Conservation (phyloP, 2,888 invertebrate genomes). For the Drosophila pseudotalamancana region DNA sequence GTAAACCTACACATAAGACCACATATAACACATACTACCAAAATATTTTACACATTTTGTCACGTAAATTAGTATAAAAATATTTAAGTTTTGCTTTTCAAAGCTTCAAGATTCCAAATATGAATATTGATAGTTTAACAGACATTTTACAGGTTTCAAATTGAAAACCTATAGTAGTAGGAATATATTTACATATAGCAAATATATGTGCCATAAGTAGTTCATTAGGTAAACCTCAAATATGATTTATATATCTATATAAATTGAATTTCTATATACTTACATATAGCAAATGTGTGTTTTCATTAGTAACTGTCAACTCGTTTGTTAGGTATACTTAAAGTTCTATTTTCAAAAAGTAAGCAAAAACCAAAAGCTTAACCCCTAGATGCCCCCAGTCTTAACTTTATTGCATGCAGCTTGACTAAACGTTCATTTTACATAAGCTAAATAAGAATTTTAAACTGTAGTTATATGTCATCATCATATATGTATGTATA, state of each 20-base stretch:
- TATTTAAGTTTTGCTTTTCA: neutral
- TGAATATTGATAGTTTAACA: no score
- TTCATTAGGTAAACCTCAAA: no score
- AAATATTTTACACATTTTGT: conserved; percentile 5
- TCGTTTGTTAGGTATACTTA: no score
- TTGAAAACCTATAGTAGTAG: no score
- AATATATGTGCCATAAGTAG: no score
- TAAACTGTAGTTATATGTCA: conserved; percentile 62
- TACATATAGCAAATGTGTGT: no score
- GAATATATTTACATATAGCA: no score
- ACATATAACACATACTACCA: neutral
- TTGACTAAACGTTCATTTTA: conserved; percentile 42
- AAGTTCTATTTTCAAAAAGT: neutral
- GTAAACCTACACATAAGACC: neutral
- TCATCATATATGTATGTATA: conserved; percentile 25
- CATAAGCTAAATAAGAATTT: conserved; percentile 31
- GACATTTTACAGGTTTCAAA: no score
- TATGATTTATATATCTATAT: no score
- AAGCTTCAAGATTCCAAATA: neutral
- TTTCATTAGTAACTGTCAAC: no score
- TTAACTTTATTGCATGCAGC: conserved; percentile 27
- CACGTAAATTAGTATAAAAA: conserved; percentile 21
- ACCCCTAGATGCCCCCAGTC: conserved; percentile 13
- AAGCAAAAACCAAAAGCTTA: conserved; percentile 6
- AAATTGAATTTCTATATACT: no score